phyloP scores from a whole-genome alignment of 2,113 vertebrate genomes.

The Heterochromis multidens region DNA sequence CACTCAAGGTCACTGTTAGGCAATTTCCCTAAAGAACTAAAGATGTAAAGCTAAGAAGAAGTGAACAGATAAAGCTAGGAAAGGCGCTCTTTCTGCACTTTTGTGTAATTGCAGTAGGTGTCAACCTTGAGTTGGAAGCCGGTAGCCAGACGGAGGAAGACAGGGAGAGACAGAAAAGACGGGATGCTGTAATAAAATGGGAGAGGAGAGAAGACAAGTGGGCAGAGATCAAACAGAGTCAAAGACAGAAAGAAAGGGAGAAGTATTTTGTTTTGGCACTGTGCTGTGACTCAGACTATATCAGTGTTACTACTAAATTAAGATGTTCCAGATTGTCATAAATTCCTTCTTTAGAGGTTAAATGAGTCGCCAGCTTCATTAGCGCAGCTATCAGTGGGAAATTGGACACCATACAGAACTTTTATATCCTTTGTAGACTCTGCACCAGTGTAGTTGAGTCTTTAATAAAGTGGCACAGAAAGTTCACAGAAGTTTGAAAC shows the following conservation, averaged over 20 bases:
- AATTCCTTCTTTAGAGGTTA: conserved; percentile 50
- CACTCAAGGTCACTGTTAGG: background rate
- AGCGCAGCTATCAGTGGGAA: conserved; percentile 20
- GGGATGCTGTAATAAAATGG: background rate
- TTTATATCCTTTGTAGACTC: conserved; percentile 13
- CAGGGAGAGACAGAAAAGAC: background rate
- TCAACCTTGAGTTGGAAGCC: conserved; percentile 27
- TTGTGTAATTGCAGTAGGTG: conserved; percentile 10
- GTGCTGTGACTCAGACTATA: conserved; percentile 18
- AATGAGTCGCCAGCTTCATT: conserved; percentile 50
- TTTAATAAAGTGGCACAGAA: conserved; percentile 13
- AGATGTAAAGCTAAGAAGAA: background rate
- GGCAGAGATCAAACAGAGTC: conserved; percentile 8
- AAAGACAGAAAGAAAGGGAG: background rate
- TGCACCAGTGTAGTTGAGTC: background rate
- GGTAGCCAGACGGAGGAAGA: background rate
- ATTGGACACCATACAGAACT: conserved; percentile 15
- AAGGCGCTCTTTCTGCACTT: background rate
- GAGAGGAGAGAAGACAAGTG: background rate
- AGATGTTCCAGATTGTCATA: conserved; percentile 37
- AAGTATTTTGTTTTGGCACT: background rate
- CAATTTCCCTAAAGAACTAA: background rate
- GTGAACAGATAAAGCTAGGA: background rate
- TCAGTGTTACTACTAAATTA: conserved; percentile 25
- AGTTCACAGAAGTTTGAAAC: background rate